Conservation (phyloP, 30 jellyfish, hydroid and myxozoan genomes). For the Turritopsis dohrnii region DNA sequence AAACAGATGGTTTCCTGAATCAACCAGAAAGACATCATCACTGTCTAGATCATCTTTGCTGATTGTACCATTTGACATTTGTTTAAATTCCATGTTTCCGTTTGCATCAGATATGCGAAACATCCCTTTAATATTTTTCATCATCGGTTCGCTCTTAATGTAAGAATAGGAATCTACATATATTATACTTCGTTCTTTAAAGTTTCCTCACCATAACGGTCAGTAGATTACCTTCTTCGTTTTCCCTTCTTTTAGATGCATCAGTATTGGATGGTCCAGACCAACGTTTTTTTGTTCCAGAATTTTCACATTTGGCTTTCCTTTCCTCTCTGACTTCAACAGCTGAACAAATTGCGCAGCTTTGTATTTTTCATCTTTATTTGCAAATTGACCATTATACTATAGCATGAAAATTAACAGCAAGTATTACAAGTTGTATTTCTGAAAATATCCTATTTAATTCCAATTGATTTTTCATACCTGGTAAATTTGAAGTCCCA, state of each 20-base stretch:
- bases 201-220: no score
- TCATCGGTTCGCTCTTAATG: background rate
- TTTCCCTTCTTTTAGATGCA: constrained; percentile 52
- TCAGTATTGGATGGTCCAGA: constrained; percentile 35
- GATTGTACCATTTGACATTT: constrained; percentile 5
- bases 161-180: no score
- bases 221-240: constrained; percentile 46
- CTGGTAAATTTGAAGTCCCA: constrained; percentile 29
- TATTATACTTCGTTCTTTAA: no score
- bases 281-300: constrained; percentile 47
- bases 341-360: constrained; percentile 81
- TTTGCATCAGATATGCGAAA: constrained; percentile 66
- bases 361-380: constrained; percentile 82
- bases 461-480: background rate
- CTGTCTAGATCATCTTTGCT: constrained; percentile 16
- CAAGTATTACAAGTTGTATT: no score
- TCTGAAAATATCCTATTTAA: background rate
- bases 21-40: constrained; percentile 60
- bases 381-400: constrained; percentile 73
- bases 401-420: background rate
- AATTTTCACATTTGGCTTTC: constrained; percentile 55
- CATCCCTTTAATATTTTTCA: constrained; percentile 3
- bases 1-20: constrained; percentile 69
- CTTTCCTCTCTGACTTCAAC: constrained; percentile 65
- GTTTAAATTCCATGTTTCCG: constrained; percentile 48